Conservation (phyloP, 2,888 invertebrate genomes). For the Lasioglossum figueresi region DNA sequence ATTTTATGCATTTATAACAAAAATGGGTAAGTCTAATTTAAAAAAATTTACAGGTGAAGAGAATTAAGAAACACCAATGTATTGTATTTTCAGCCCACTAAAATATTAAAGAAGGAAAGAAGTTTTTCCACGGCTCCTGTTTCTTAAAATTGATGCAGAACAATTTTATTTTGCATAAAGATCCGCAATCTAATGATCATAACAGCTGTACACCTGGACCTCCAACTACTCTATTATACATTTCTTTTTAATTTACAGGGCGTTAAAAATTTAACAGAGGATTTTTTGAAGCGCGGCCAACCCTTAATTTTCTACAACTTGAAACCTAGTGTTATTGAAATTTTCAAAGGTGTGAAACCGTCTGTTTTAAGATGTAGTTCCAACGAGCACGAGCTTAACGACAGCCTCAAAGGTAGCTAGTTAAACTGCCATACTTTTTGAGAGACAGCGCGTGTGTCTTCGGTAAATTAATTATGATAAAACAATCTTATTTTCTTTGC, state of each 20-base stretch:
- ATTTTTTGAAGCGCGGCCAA: conserved; percentile 86
- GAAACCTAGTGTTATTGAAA: conserved; percentile 86
- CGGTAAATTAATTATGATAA: neutral
- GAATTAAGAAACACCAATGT: too few relatives aligned
- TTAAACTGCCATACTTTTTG: neutral
- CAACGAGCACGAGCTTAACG: conserved; percentile 85
- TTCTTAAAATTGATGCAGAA: too few relatives aligned
- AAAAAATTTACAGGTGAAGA: too few relatives aligned
- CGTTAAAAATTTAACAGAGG: conserved; percentile 86
- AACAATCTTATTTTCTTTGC: conserved; percentile 40
- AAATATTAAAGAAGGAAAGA: too few relatives aligned
- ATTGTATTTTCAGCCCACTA: too few relatives aligned
- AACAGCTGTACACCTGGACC: neutral
- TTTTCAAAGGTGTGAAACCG: conserved; percentile 86
- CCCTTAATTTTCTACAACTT: conserved; percentile 86
- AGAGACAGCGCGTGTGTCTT: neutral
- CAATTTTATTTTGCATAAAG: too few relatives aligned
- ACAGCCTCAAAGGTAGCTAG: conserved; percentile 84
- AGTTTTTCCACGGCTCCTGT: too few relatives aligned
- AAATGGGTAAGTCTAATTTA: too few relatives aligned
- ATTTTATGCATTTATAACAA: too few relatives aligned
- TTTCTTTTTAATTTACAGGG: conserved; percentile 84
- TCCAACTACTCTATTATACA: neutral
- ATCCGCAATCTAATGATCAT: neutral
- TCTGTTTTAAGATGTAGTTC: conserved; percentile 85